Conservation (phyloP, 2,797 vertebrate genomes). For the Melanotaenia parkinsoni region DNA sequence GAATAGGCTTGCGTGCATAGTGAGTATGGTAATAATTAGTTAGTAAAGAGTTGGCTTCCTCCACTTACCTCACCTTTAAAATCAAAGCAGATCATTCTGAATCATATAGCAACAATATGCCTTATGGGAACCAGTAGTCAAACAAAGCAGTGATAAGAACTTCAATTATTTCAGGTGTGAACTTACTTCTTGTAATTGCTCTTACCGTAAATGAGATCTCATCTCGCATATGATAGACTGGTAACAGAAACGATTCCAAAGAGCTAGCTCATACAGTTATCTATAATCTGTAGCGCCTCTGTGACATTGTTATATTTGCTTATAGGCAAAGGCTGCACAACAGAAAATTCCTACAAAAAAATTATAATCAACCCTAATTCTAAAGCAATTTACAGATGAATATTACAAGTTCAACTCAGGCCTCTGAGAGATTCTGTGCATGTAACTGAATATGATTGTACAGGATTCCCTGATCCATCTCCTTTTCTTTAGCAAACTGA, state of each 20-base stretch:
- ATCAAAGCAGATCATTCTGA: slow-evolving; percentile 19
- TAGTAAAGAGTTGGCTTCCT: slow-evolving; percentile 31
- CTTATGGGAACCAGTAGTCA: slow-evolving; percentile 18
- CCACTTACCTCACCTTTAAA: slow-evolving; percentile 49
- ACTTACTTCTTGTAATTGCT: slow-evolving; percentile 36
- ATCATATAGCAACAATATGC: slow-evolving; percentile 39
- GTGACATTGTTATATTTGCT: background rate
- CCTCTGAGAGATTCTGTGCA: background rate
- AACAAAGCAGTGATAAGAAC: slow-evolving; percentile 6
- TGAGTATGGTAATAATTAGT: slow-evolving; percentile 50
- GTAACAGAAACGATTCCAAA: slow-evolving; percentile 1
- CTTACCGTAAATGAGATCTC: slow-evolving; percentile 16
- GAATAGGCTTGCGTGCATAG: slow-evolving; percentile 38
- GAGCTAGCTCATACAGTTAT: background rate
- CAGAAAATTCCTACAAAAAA: background rate
- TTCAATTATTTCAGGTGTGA: slow-evolving; percentile 23
- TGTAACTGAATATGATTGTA: background rate
- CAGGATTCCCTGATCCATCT: background rate
- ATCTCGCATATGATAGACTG: background rate
- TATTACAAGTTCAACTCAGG: background rate
- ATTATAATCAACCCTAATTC: background rate
- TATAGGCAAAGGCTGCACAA: background rate
- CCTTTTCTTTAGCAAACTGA: background rate
- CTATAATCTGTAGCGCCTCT: background rate
- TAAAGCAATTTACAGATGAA: background rate